Evolutionary conservation across 2,888 invertebrate genomes (phyloP), one percentile per base, ranked within the genome.

Genomic region (Brenthis daphne): DNA sequence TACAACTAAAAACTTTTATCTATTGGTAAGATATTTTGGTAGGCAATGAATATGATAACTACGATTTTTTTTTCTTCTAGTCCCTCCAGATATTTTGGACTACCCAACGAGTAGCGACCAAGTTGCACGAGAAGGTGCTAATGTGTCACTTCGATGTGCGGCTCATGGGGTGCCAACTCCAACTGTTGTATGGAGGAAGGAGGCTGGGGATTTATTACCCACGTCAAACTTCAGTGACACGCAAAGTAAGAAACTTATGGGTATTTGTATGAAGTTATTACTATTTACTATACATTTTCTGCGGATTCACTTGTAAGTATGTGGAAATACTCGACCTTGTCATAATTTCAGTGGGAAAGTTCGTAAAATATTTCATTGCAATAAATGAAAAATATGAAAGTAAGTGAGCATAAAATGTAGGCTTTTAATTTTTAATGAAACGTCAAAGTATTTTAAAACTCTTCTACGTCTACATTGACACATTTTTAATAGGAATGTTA

Each of bases 101-200:
- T 96, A 96, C 82, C 96, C 96, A 54, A 97, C 97, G 64, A 97
- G 97, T 84, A 96, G 96, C 74, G 97, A 97, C 88, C 96, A 97
- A 94, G 95, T 96, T 72, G 97, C 97, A 11, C 89, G 96, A 50
- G 98, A 98, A 86, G 97, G 97, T 29, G 96, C 96, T 74, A 97
- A 97, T 81, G 97, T 98, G 65, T 96, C 96, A 69, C 93, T 98
- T 65, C 94, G 95, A 16, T 98, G 98, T 84, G 97, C 96, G 14
- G 98, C 98, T 0, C 96, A 96, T 65, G 97, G 98, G 6, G 96
- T 96, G 20, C 98, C 98, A 0, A 92, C 95, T 64, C 98, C 98
- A 0, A 95, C 94, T 14, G 97, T 98, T 74, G 96, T 96, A 67
- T 98, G 98, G 98, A 94, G 96, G 74, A 94, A 97, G 53, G 98